Evolutionary conservation across 2,888 invertebrate genomes (phyloP).

Genomic region (Mongoloraphidia duomilia): DNA sequence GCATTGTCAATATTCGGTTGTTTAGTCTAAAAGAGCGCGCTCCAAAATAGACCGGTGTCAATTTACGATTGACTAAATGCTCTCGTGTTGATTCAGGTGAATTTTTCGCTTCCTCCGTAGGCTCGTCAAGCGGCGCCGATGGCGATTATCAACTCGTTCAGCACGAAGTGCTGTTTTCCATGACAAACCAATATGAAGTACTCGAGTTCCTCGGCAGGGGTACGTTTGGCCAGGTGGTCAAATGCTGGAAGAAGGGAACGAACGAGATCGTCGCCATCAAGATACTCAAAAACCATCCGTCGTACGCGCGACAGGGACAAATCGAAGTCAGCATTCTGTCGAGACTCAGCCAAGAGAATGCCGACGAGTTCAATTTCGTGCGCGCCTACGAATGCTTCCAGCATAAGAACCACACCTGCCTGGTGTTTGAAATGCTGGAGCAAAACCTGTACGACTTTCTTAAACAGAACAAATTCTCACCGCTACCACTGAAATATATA

Average conservation of each 20-base stretch:
- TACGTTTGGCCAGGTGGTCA: slow-evolving; percentile 98
- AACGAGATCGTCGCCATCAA: slow-evolving; percentile 99
- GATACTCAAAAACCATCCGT: slow-evolving; percentile 99
- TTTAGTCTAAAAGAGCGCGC: too few species aligned
- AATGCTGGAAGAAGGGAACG: slow-evolving; percentile 99
- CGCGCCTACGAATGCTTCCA: slow-evolving; percentile 99
- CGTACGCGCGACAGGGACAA: slow-evolving; percentile 99
- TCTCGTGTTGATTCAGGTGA: slow-evolving; percentile 5
- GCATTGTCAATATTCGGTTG: neutral
- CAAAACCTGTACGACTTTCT: slow-evolving; percentile 99
- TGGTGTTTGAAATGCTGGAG: slow-evolving; percentile 99
- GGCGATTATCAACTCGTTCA: slow-evolving; percentile 98
- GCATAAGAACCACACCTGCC: slow-evolving; percentile 97
- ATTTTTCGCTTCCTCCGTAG: slow-evolving; percentile 26
- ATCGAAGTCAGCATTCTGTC: slow-evolving; percentile 96
- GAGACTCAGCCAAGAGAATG: slow-evolving; percentile 90
- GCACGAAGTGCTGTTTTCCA: slow-evolving; percentile 94
- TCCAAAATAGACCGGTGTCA: too few species aligned
- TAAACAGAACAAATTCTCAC: slow-evolving; percentile 99
- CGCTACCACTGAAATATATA: slow-evolving; percentile 94
- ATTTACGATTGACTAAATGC: neutral
- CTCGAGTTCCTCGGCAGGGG: slow-evolving; percentile 98
- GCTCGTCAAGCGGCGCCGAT: slow-evolving; percentile 76
- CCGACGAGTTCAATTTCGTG: slow-evolving; percentile 99
- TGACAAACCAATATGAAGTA: slow-evolving; percentile 91